Percentiles rank a stretch among this genome's conserved stretches.
Evolutionary conservation across 2,888 invertebrate genomes (phyloP).

Genomic region (Volucella zonaria): DNA sequence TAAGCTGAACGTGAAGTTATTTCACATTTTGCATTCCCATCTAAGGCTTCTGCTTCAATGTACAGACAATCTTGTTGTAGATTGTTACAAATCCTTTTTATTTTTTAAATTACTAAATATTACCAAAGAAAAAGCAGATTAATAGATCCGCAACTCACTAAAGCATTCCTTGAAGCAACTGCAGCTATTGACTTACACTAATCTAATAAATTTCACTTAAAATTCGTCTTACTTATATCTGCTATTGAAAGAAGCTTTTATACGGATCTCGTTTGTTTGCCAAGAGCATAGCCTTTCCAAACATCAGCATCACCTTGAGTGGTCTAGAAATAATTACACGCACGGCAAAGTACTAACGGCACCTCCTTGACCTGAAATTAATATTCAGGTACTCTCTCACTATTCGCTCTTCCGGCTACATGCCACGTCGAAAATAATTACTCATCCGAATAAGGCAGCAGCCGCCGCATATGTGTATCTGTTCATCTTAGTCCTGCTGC

Average conservation of each 20-base stretch:
- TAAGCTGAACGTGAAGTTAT: too few species aligned
- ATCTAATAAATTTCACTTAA: not conserved
- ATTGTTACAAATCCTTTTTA: too few species aligned
- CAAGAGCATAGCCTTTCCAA: not conserved
- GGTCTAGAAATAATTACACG: constrained; percentile 26
- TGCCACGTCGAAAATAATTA: constrained; percentile 62
- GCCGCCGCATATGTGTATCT: constrained; percentile 56
- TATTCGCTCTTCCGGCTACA: not conserved
- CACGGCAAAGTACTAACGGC: constrained; percentile 28
- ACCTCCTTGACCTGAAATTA: constrained; percentile 66
- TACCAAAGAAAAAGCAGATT: too few species aligned
- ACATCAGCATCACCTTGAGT: constrained; percentile 4
- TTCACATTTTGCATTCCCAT: too few species aligned
- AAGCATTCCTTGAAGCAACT: not conserved
- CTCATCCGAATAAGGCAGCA: constrained; percentile 56
- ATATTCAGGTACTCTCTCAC: constrained; percentile 46
- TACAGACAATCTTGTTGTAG: too few species aligned
- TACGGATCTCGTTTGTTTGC: not conserved
- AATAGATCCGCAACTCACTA: too few species aligned
- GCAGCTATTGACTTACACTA: constrained; percentile 2
- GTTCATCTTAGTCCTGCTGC: constrained; percentile 60
- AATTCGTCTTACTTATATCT: not conserved
- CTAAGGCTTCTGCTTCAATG: too few species aligned
- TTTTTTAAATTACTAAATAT: too few species aligned
- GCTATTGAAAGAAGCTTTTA: not conserved